Conservation (phyloP, 2,113 vertebrate species). For the Phrynosoma platyrhinos region DNA sequence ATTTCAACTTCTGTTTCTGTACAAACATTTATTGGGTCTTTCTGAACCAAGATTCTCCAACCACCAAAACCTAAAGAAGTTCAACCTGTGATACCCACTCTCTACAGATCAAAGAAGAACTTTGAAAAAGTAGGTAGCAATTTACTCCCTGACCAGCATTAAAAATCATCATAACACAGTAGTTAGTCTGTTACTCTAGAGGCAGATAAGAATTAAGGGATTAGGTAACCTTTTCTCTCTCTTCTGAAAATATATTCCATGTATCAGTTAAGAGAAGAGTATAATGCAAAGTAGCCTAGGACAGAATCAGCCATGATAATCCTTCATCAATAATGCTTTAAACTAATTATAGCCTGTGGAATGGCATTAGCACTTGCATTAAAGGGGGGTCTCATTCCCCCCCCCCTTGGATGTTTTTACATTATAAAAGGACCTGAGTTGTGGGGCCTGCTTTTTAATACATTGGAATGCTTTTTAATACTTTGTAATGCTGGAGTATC, state of each 20-base stretch:
- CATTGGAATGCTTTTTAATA: no score
- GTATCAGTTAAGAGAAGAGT: conserved; percentile 25
- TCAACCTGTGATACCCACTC: conserved; percentile 43
- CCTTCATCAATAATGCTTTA: conserved; percentile 43
- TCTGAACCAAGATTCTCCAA: conserved; percentile 34
- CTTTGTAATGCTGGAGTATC: no score
- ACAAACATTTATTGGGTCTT: not conserved
- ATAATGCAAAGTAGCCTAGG: conserved; percentile 27
- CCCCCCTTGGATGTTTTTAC: not conserved
- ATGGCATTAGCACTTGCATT: not conserved
- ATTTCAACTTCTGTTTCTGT: conserved; percentile 17
- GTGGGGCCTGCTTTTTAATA: no score
- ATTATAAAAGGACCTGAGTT: not conserved
- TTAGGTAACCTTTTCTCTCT: conserved; percentile 6
- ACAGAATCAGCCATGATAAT: conserved; percentile 10
- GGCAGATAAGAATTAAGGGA: conserved; percentile 47
- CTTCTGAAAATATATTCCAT: conserved; percentile 2
- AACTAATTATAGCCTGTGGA: conserved; percentile 13
- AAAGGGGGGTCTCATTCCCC: accelerated
- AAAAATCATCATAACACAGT: conserved; percentile 31
- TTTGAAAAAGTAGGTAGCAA: conserved; percentile 26
- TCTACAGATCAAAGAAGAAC: conserved; percentile 43
- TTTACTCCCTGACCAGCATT: conserved; percentile 32
- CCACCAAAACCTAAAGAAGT: conserved; percentile 2
- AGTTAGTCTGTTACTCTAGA: conserved; percentile 45